A percentile compares a stretch with the other conserved stretches of the same genome.
phyloP scores from a whole-genome alignment of 2,888 invertebrate genomes.

The Pollenia griseotomentosa region DNA sequence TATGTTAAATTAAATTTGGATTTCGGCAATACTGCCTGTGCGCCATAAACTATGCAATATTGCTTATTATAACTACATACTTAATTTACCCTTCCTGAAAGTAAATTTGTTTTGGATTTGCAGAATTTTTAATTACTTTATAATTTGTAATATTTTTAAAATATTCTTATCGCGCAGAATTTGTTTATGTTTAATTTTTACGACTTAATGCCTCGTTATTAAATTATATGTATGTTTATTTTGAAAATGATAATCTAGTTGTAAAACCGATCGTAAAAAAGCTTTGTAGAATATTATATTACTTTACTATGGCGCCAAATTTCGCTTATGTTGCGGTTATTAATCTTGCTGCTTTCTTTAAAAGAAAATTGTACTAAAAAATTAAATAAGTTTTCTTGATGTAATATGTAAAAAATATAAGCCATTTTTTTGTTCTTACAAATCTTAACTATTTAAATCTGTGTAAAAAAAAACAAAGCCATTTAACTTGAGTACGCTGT shows the following conservation, averaged over 20 bases:
- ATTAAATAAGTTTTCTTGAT: neutral
- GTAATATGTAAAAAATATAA: neutral
- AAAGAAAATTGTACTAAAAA: slow-evolving; percentile 4
- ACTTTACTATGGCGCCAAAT: slow-evolving; percentile 56
- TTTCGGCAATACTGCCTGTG: no score
- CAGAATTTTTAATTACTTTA: neutral
- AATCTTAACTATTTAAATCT: no score
- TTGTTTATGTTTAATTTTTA: slow-evolving; percentile 47
- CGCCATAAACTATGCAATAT: no score
- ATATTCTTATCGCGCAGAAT: slow-evolving; percentile 49
- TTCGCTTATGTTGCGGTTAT: slow-evolving; percentile 40
- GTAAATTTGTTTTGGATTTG: neutral
- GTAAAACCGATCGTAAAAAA: slow-evolving; percentile 57
- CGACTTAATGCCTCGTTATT: slow-evolving; percentile 42
- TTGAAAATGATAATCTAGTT: slow-evolving; percentile 49
- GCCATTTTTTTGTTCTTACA: neutral
- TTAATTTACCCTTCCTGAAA: no score
- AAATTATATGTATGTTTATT: slow-evolving; percentile 6
- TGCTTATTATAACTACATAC: no score
- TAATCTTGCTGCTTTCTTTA: slow-evolving; percentile 4
- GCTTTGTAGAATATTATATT: neutral
- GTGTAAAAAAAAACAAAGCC: neutral
- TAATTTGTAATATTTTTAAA: slow-evolving; percentile 6
- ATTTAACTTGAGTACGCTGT: no score
- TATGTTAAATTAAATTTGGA: no score